Base-by-base conservation (phyloP, 2,888 invertebrate genomes). In the Notodonta ziczac region DNA sequence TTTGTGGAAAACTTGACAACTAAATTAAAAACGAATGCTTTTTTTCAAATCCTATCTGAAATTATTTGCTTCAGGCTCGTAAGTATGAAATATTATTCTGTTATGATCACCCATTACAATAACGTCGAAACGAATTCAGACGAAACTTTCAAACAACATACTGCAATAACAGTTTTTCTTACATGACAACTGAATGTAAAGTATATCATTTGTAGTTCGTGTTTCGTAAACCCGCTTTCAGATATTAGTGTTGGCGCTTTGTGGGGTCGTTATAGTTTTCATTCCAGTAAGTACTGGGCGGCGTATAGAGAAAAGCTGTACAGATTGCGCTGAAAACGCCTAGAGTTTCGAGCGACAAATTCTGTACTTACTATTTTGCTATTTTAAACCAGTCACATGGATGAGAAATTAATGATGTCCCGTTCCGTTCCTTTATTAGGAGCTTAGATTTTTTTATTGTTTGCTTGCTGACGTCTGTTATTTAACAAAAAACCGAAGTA, bases 241-340 rank as follows among this genome's bases (percentile, higher is more conserved):
- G 69, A 74, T 78, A 81, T 82, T 78, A 80, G 76, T 69, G 77
- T 70, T 74, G 70, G 69, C 74, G 72, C 69, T 82, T 74, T 73
- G 77, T 67, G 77, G 78, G 65, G 67, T 77, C 77, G 81, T 84
- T 85, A 87, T 84, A 83, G 85, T 85, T 88, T 87, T 86, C 84
- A 88, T 87, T 87, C 81, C 78, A 76, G 77, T 85, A 85, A 88
- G 86, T 86, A 85, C 68, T 72, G 64, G 14, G 39, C 9, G 4
- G 39, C 54, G 14, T 54, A 54, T 54, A 35, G 10, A 13, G n/a
- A 24, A 39, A 54, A 4, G 39, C 39, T 39, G 14, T n/a, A 46
- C 46, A n/a, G 46, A 46, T n/a, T n/a, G n/a, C 13, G 46, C 42
- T 42, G 42, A 42, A 48, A n/a, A n/a, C n/a, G 14, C 2, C 16